Conservation (phyloP, 2,113 vertebrate genomes). For the Heloderma charlesbogerti region DNA sequence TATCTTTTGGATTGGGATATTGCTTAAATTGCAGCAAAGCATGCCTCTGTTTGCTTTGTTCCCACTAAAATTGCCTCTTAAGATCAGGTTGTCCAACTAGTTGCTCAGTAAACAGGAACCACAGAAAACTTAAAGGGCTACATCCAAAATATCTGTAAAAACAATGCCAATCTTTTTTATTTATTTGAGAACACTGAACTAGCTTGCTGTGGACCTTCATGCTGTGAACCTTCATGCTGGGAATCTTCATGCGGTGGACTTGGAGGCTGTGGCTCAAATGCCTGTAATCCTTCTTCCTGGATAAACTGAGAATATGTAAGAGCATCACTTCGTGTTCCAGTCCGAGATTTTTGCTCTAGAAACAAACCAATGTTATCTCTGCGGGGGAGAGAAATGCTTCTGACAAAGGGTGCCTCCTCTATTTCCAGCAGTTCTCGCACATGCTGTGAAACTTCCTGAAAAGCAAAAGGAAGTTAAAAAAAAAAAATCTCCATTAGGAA, state of each 20-base stretch:
- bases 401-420: conserved; percentile 81
- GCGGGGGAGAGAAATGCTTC: conserved; percentile 81
- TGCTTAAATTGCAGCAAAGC: not conserved
- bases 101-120: not conserved
- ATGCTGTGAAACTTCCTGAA: conserved; percentile 83
- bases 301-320: conserved; percentile 83
- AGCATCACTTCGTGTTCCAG: conserved; percentile 78
- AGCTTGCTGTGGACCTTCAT: not conserved
- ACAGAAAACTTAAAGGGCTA: not conserved
- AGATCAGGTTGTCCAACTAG: not conserved
- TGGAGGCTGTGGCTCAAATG: conserved; percentile 22
- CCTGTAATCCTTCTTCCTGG: conserved; percentile 63
- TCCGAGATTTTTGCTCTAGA: conserved; percentile 84
- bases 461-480: conserved; percentile 59
- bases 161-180: not conserved
- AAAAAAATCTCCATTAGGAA: conserved; percentile 36
- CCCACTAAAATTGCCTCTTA: not conserved
- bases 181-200: not conserved
- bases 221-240: not conserved
- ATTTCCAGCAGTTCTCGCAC: conserved; percentile 82
- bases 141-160: not conserved
- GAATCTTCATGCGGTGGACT: not conserved
- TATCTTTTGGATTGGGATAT: not conserved
- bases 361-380: conserved; percentile 83
- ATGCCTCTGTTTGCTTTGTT: not conserved